phyloP scores from a whole-genome alignment of 2,888 invertebrate genomes.

The Ernsta delagoae region DNA sequence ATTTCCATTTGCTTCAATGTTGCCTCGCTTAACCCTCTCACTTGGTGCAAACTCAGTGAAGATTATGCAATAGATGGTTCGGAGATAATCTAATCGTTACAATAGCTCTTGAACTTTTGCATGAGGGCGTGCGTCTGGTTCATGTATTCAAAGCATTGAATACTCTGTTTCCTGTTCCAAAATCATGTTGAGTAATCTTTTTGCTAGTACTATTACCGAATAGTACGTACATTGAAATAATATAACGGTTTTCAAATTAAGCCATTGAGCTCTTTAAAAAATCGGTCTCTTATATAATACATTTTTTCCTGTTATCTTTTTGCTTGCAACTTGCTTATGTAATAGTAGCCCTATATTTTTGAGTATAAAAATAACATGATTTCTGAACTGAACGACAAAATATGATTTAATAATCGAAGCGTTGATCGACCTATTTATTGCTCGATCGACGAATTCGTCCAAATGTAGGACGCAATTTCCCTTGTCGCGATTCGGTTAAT shows the following conservation, averaged over 20 bases:
- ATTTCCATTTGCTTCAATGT: slow-evolving; percentile 28
- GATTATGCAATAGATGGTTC: slow-evolving; percentile 59
- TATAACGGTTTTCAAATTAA: background rate
- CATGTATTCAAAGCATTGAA: slow-evolving; percentile 30
- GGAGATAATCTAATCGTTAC: slow-evolving; percentile 63
- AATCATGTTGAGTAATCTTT: slow-evolving; percentile 21
- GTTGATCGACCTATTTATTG: slow-evolving; percentile 37
- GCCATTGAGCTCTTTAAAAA: background rate
- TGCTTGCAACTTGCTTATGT: background rate
- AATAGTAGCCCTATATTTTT: background rate
- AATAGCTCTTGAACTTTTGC: slow-evolving; percentile 66
- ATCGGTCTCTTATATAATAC: no score
- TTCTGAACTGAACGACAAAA: slow-evolving; percentile 23
- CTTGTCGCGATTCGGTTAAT: slow-evolving; percentile 36
- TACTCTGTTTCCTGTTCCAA: slow-evolving; percentile 31
- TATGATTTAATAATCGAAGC: slow-evolving; percentile 29
- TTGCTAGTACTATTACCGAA: background rate
- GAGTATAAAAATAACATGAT: background rate
- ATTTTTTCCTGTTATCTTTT: no score
- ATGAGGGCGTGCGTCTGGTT: slow-evolving; percentile 48
- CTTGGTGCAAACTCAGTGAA: slow-evolving; percentile 41
- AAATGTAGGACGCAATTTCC: slow-evolving; percentile 35
- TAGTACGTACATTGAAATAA: background rate
- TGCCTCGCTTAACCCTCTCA: slow-evolving; percentile 38
- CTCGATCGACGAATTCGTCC: slow-evolving; percentile 30